Conservation (phyloP, 2,113 vertebrate genomes). For the Rhabdomys dilectus region DNA sequence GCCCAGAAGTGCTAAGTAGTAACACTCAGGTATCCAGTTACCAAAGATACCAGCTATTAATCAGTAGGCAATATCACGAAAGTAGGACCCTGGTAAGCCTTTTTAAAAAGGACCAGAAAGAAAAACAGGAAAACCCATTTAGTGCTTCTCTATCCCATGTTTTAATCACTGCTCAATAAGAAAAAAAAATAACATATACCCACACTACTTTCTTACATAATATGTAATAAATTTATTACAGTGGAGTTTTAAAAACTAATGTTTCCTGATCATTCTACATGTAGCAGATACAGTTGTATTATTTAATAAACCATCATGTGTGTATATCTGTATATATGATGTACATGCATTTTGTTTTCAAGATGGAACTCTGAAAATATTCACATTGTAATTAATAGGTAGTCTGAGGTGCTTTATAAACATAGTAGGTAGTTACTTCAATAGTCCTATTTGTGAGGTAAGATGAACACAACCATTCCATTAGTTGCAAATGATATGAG, state of each 20-base stretch:
- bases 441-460: not conserved
- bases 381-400: not conserved
- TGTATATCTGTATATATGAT: fast-evolving
- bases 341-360: not conserved
- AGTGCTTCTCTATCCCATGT: not conserved
- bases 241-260: not conserved
- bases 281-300: not conserved
- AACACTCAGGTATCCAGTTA: not conserved
- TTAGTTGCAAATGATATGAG: not conserved
- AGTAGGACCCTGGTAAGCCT: not conserved
- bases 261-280: not conserved
- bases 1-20: not conserved
- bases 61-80: not conserved
- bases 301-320: not conserved
- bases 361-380: not conserved
- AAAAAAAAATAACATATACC: not conserved
- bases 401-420: constrained; percentile 33
- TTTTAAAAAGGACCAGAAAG: not conserved
- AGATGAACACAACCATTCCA: not conserved
- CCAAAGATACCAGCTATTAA: not conserved
- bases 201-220: not conserved
- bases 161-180: not conserved
- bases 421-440: constrained; percentile 3
- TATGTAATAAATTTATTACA: not conserved
- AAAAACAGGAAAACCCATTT: not conserved